phyloP scores from a whole-genome alignment of 2,113 vertebrate species.

The Gopherus evgoodei region DNA sequence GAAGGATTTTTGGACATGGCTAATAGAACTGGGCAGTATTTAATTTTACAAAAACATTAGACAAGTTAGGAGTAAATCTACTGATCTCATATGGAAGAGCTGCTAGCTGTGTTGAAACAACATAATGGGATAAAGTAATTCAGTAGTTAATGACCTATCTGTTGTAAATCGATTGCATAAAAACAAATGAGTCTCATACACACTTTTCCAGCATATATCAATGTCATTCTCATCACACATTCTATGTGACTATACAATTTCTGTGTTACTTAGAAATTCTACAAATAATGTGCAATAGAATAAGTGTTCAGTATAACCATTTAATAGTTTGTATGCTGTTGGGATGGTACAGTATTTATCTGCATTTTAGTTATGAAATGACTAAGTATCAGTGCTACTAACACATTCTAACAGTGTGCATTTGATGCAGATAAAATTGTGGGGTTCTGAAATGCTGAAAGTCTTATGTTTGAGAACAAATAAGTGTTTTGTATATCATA shows the following conservation, averaged over 20 bases:
- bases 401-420: neutral
- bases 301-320: neutral
- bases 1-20: neutral
- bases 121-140: neutral
- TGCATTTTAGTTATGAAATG: neutral
- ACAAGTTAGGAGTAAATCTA: neutral
- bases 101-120: neutral
- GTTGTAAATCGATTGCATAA: too few species aligned
- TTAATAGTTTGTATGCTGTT: neutral
- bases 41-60: neutral
- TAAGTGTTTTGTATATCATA: neutral
- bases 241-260: neutral
- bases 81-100: neutral
- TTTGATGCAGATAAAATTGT: neutral
- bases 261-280: rapidly evolving
- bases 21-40: neutral
- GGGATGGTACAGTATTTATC: neutral
- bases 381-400: too few species aligned
- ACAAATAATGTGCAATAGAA: rapidly evolving
- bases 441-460: neutral
- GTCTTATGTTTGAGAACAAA: neutral
- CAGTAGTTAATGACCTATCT: neutral
- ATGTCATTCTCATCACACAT: neutral
- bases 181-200: neutral
- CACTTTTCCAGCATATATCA: rapidly evolving